Evolutionary conservation across 2,888 invertebrate species (phyloP).

Genomic region (Phyllotreta striolata): DNA sequence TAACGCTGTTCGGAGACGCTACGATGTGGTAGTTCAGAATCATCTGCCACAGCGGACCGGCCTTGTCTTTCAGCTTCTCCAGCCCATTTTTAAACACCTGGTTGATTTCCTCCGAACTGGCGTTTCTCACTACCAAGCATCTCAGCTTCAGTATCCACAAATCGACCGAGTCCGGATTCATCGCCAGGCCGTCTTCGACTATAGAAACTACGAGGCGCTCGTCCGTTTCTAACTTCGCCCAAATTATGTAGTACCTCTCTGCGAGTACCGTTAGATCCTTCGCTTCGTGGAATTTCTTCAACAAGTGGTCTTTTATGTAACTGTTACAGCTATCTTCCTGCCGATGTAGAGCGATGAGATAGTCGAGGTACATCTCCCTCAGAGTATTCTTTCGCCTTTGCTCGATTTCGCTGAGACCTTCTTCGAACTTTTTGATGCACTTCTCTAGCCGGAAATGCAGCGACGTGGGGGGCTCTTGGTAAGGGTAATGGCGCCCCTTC

Average conservation of each 20-base stretch:
- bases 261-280: conserved; percentile 37
- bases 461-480: conserved; percentile 6
- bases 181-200: conserved; percentile 59
- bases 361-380: conserved; percentile 63
- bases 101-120: conserved; percentile 54
- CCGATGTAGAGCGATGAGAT: conserved; percentile 59
- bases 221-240: conserved; percentile 51
- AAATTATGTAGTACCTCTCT: conserved; percentile 51
- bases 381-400: conserved; percentile 41
- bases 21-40: conserved; percentile 56
- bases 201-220: conserved; percentile 45
- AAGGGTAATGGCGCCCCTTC: conserved; percentile 56
- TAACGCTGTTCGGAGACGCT: conserved; percentile 55
- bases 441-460: conserved; percentile 44
- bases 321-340: conserved; percentile 31
- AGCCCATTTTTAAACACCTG: conserved; percentile 53
- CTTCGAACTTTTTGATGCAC: conserved; percentile 47
- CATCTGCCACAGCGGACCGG: conserved; percentile 62
- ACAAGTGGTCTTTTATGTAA: conserved; percentile 62
- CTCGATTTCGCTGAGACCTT: conserved; percentile 48
- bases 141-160: conserved; percentile 65
- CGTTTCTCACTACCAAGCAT: conserved; percentile 61
- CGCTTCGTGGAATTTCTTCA: conserved; percentile 47
- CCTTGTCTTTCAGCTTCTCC: conserved; percentile 54
- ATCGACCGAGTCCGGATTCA: conserved; percentile 60